Conservation (phyloP, 1,140 invertebrate species). For the Drosophila fuyamai region DNA sequence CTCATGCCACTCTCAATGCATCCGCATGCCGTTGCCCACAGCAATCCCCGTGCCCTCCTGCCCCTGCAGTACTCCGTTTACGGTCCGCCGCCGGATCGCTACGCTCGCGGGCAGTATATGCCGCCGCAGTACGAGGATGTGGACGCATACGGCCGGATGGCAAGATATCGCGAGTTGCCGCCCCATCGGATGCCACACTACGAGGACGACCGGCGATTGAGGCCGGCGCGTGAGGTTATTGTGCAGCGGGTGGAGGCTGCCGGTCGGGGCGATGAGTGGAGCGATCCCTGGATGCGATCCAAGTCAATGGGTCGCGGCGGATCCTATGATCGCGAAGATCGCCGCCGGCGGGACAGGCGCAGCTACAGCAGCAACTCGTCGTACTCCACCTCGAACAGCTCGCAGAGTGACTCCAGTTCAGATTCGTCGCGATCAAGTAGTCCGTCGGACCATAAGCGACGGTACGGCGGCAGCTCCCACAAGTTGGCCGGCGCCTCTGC, state of each 20-base stretch:
- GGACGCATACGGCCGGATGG: slow-evolving; percentile 76
- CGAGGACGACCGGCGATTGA: slow-evolving; percentile 86
- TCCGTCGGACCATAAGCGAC: slow-evolving; percentile 65
- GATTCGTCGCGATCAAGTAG: slow-evolving; percentile 82
- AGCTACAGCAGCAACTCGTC: slow-evolving; percentile 87
- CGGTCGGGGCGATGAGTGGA: slow-evolving; percentile 93
- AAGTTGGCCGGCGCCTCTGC: slow-evolving; percentile 51
- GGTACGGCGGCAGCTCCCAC: slow-evolving; percentile 64
- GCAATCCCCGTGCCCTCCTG: slow-evolving; percentile 53
- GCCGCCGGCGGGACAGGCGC: slow-evolving; percentile 83
- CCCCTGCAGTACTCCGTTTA: slow-evolving; percentile 64
- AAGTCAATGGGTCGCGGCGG: slow-evolving; percentile 87
- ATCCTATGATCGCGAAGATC: slow-evolving; percentile 74
- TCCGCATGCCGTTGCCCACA: slow-evolving; percentile 50
- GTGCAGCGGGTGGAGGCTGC: slow-evolving; percentile 89
- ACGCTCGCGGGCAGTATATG: slow-evolving; percentile 57
- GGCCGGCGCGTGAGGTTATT: slow-evolving; percentile 91
- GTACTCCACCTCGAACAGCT: slow-evolving; percentile 88
- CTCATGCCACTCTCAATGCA: slow-evolving; percentile 27
- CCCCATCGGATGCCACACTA: slow-evolving; percentile 84
- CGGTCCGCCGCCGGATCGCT: slow-evolving; percentile 66
- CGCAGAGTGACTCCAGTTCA: slow-evolving; percentile 84
- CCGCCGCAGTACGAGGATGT: slow-evolving; percentile 72
- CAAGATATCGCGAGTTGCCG: slow-evolving; percentile 78
- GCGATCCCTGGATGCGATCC: slow-evolving; percentile 95